phyloP scores from a whole-genome alignment of 2,113 vertebrate species.

The Trematomus loennbergii region DNA sequence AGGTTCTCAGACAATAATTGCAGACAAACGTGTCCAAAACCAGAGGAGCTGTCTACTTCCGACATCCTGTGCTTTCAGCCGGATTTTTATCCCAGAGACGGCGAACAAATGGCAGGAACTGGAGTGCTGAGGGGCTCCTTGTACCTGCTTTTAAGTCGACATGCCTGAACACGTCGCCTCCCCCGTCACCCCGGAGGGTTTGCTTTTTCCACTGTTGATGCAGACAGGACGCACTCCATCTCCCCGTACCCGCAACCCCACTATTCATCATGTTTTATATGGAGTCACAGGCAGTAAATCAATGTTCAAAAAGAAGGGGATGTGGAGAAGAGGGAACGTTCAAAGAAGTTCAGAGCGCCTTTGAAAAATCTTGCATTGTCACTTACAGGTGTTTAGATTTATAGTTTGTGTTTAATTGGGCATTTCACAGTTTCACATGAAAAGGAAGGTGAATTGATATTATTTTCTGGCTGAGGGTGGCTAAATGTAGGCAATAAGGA shows the following conservation, averaged over 20 bases:
- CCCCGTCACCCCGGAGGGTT: slow-evolving; percentile 58
- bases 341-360: slow-evolving; percentile 65
- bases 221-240: slow-evolving; percentile 63
- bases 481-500: slow-evolving; percentile 19
- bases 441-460: slow-evolving; percentile 44
- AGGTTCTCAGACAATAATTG: slow-evolving; percentile 65
- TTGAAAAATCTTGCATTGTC: slow-evolving; percentile 64
- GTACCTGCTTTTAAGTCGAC: slow-evolving; percentile 77
- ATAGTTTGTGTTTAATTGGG: slow-evolving; percentile 51
- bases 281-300: slow-evolving; percentile 77
- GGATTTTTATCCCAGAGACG: slow-evolving; percentile 62
- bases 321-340: slow-evolving; percentile 33
- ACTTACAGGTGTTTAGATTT: slow-evolving; percentile 73
- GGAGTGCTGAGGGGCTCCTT: slow-evolving; percentile 73
- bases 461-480: slow-evolving; percentile 33
- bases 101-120: slow-evolving; percentile 80
- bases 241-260: slow-evolving; percentile 49
- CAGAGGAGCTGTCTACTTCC: slow-evolving; percentile 63
- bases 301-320: slow-evolving; percentile 54
- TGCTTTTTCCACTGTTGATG: slow-evolving; percentile 39
- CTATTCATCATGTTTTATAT: slow-evolving; percentile 76
- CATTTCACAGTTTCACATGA: slow-evolving; percentile 51
- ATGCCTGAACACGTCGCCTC: slow-evolving; percentile 63
- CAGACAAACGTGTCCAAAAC: slow-evolving; percentile 66
- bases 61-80: slow-evolving; percentile 76